Conservation (phyloP, 2,888 invertebrate species). For the Parelbella ahira region DNA sequence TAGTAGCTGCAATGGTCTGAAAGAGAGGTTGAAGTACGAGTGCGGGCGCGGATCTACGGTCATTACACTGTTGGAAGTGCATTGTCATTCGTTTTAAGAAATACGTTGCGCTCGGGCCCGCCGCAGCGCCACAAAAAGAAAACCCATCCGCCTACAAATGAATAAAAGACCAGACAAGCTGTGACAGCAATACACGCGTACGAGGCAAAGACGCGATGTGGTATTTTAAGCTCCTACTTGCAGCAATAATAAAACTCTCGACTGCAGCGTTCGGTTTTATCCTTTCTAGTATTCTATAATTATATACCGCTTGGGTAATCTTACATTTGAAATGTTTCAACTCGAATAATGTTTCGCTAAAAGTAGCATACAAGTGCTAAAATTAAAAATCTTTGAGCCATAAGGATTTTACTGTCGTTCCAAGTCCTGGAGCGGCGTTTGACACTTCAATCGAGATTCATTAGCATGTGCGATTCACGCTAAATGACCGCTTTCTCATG, state of each 20-base stretch:
- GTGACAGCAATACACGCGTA: constrained; percentile 21
- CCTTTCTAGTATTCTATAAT: too few species aligned
- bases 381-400: background rate
- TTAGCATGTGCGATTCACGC: constrained; percentile 2
- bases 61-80: constrained; percentile 49
- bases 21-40: background rate
- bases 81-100: constrained; percentile 53
- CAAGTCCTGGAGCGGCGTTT: constrained; percentile 10
- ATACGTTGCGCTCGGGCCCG: constrained; percentile 27
- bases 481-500: constrained; percentile 2
- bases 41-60: constrained; percentile 32
- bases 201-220: constrained; percentile 9
- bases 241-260: constrained; percentile 11
- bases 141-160: constrained; percentile 33
- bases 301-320: too few species aligned
- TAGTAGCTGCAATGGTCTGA: too few species aligned
- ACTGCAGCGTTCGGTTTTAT: too few species aligned
- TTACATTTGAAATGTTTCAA: background rate
- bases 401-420: background rate
- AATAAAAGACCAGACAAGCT: constrained; percentile 28
- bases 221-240: constrained; percentile 9
- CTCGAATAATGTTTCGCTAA: constrained; percentile 1
- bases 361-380: constrained; percentile 4
- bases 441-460: constrained; percentile 7
- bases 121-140: constrained; percentile 27